Conservation (phyloP, 2,888 invertebrate species). For the Drosophila testacea region DNA sequence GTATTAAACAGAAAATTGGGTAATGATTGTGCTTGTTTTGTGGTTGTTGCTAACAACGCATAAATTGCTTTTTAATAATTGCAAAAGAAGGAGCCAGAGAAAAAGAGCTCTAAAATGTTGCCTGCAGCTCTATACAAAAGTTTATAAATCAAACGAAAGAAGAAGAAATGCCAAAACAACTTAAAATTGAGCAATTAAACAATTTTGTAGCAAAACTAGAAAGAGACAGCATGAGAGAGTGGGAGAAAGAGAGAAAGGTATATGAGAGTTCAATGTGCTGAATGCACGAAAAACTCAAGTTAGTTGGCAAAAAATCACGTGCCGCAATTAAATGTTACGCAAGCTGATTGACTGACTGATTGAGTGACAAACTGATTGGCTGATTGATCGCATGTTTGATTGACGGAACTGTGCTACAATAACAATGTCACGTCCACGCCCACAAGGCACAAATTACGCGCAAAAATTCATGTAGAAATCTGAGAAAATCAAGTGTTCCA, state of each 20-base stretch:
- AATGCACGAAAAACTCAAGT: conserved; percentile 46
- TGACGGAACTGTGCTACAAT: conserved; percentile 73
- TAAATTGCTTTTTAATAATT: conserved; percentile 68
- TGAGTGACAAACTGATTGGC: conserved; percentile 33
- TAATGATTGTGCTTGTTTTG: conserved; percentile 7
- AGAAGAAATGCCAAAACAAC: conserved; percentile 52
- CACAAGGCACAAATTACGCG: conserved; percentile 51
- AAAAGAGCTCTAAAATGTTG: conserved; percentile 33
- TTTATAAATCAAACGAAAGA: conserved; percentile 10
- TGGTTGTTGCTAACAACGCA: conserved; percentile 20
- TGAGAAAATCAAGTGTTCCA: conserved; percentile 21
- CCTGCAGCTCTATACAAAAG: conserved; percentile 51
- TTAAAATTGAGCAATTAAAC: conserved; percentile 66
- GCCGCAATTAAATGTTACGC: conserved; percentile 55
- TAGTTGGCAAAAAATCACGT: conserved; percentile 49
- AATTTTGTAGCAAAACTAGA: conserved; percentile 38
- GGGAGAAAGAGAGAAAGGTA: background rate
- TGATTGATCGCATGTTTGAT: conserved; percentile 59
- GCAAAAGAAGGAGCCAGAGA: conserved; percentile 28
- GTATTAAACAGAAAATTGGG: conserved; percentile 38
- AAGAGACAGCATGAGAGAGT: background rate
- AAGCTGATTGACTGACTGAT: conserved; percentile 33
- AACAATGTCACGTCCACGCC: conserved; percentile 57
- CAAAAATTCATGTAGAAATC: conserved; percentile 58
- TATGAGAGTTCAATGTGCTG: conserved; percentile 63